Evolutionary conservation across 2,113 vertebrate genomes (phyloP).

Genomic region (Onychostoma macrolepis): DNA sequence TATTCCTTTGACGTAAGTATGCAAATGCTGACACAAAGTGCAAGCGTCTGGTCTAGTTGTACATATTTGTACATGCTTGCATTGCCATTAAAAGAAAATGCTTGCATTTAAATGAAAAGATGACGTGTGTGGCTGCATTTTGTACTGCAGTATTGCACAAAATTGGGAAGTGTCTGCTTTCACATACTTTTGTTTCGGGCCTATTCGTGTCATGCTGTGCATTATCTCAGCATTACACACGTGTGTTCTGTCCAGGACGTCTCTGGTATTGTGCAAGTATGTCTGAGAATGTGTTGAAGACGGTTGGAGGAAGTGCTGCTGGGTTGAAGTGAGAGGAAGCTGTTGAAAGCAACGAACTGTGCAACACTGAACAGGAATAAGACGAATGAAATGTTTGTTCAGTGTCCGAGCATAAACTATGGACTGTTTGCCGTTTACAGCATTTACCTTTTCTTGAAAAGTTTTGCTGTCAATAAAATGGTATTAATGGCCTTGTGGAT

Average conservation of each 20-base stretch:
- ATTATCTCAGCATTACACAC: background rate
- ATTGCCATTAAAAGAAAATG: background rate
- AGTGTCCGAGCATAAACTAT: background rate
- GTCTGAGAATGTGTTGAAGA: constrained; percentile 19
- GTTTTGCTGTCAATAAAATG: constrained; percentile 24
- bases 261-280: background rate
- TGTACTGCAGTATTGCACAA: background rate
- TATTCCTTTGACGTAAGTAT: background rate
- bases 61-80: background rate
- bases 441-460: background rate
- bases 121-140: background rate
- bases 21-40: background rate
- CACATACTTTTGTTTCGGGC: no score
- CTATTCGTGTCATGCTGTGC: background rate
- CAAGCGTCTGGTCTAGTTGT: background rate
- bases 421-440: background rate
- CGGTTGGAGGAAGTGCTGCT: constrained; percentile 25
- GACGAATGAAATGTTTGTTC: background rate
- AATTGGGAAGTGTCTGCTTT: background rate
- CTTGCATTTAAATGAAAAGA: background rate
- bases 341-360: background rate
- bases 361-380: background rate
- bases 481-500: background rate
- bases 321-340: background rate
- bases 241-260: background rate